Conservation (phyloP, 2,888 invertebrate genomes). For the Argyra leucocephala region DNA sequence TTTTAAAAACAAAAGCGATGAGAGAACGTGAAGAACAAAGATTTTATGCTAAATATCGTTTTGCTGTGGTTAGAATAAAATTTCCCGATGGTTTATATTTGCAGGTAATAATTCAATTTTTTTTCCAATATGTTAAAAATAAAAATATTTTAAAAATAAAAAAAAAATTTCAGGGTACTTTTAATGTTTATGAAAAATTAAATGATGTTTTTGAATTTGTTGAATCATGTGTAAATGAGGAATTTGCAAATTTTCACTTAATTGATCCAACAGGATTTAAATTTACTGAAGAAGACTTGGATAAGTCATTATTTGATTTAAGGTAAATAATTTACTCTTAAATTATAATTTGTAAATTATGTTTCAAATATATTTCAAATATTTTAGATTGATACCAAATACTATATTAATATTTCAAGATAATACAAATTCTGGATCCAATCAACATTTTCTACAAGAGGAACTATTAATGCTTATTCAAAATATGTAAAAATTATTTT, state of each 20-base stretch:
- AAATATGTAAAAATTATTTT: constrained; percentile 30
- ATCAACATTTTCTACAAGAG: constrained; percentile 59
- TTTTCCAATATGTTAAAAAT: constrained; percentile 8
- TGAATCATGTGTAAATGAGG: constrained; percentile 61
- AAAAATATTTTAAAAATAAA: constrained; percentile 7
- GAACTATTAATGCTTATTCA: constrained; percentile 65
- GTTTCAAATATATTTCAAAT: constrained; percentile 55
- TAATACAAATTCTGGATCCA: constrained; percentile 50
- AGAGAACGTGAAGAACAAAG: constrained; percentile 77
- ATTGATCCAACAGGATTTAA: constrained; percentile 56
- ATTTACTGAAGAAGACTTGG: constrained; percentile 54
- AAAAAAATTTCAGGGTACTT: constrained; percentile 61
- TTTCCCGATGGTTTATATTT: constrained; percentile 80
- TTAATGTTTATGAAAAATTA: constrained; percentile 72
- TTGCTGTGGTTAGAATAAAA: constrained; percentile 71
- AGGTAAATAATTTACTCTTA: constrained; percentile 29
- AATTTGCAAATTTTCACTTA: constrained; percentile 61
- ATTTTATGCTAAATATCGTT: constrained; percentile 73
- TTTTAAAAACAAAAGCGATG: constrained; percentile 90
- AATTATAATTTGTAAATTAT: background rate
- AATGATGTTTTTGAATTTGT: constrained; percentile 68
- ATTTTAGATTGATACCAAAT: constrained; percentile 66
- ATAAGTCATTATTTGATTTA: constrained; percentile 63
- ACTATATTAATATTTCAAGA: constrained; percentile 67
- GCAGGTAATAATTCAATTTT: constrained; percentile 56